These are phyloP conservation scores for Automeris io DNA, from an alignment of 2,888 invertebrate species.

Conservation along the genomic window DNA sequence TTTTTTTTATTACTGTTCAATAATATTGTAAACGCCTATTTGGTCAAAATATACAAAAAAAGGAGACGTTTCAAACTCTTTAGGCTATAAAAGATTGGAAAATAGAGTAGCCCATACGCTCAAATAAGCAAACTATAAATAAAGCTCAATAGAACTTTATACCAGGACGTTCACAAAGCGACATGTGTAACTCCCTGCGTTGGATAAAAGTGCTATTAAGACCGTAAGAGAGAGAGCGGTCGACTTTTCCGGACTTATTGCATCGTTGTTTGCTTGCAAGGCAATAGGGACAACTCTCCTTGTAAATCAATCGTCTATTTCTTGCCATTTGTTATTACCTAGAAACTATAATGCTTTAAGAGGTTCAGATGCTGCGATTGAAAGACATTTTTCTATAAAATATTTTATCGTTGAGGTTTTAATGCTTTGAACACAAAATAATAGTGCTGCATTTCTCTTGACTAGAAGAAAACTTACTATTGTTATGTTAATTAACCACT, in stretches of 20 bases:
- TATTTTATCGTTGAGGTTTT: no score
- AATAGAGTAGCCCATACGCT: slow-evolving; percentile 7
- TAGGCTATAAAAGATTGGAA: no score
- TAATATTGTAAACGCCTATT: no score
- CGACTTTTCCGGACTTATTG: slow-evolving; percentile 54
- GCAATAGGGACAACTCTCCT: slow-evolving; percentile 45
- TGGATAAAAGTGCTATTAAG: slow-evolving; percentile 52
- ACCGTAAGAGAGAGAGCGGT: slow-evolving; percentile 35
- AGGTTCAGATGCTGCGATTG: slow-evolving; percentile 25
- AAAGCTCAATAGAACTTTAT: slow-evolving; percentile 35
- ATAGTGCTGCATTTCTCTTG: no score
- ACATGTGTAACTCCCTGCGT: slow-evolving; percentile 47
- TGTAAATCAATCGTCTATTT: slow-evolving; percentile 43
- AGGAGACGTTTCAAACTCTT: no score
- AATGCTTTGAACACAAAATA: no score
- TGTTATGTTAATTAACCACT: no score
- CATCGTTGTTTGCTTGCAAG: slow-evolving; percentile 52
- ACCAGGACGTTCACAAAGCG: slow-evolving; percentile 31
- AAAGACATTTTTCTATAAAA: no score
- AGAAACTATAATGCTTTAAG: slow-evolving; percentile 26
- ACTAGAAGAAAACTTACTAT: no score
- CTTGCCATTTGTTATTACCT: slow-evolving; percentile 65
- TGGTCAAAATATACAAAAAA: no score
- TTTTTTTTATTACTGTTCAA: no score
- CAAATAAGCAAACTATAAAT: slow-evolving; percentile 19